These are phyloP conservation scores for Corythornis leucogaster DNA, from an alignment of 2,797 vertebrate species.

Conservation along the genomic window DNA sequence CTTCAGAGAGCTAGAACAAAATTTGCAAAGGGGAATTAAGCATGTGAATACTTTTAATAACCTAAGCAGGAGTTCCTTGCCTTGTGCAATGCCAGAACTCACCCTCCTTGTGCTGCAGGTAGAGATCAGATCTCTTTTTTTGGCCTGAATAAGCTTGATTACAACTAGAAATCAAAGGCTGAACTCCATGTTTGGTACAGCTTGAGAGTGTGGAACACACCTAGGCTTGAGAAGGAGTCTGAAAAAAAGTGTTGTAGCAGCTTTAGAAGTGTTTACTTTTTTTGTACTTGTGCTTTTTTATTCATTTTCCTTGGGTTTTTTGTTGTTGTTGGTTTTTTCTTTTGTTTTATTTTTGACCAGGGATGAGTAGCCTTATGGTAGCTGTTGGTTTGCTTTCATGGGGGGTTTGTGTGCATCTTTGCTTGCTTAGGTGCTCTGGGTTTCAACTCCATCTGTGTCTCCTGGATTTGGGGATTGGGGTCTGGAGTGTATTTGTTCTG, in stretches of 20 bases:
- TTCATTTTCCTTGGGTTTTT: too few species aligned
- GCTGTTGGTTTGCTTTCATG: not conserved
- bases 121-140: not conserved
- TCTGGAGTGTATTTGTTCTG: conserved; percentile 16
- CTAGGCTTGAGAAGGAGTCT: not conserved
- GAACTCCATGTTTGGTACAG: not conserved
- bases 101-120: not conserved
- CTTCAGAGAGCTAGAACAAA: not conserved
- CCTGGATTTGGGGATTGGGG: not conserved
- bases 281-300: not conserved
- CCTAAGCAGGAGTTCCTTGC: not conserved
- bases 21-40: not conserved
- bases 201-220: not conserved
- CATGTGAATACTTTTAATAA: not conserved
- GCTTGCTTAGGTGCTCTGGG: not conserved
- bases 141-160: rapidly evolving
- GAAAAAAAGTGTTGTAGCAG: not conserved
- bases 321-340: not conserved
- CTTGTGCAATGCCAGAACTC: not conserved
- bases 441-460: not conserved
- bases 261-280: not conserved
- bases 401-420: not conserved
- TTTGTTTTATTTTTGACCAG: not conserved
- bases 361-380: not conserved
- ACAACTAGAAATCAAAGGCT: not conserved